Conservation (phyloP, 2,113 vertebrate species). For the Nothobranchius furzeri region DNA sequence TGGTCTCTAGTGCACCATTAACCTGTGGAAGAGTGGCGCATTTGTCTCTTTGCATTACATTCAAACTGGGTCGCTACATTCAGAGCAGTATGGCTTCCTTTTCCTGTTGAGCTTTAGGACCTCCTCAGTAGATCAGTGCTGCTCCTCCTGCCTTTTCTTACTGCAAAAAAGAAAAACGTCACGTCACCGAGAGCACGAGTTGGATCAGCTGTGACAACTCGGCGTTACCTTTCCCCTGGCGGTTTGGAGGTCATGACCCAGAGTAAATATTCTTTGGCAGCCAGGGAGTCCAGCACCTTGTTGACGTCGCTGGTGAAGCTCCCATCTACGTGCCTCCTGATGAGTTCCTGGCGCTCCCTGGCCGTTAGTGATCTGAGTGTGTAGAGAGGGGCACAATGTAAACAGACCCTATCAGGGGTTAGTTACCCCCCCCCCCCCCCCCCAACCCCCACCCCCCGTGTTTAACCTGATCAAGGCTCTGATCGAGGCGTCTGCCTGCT, state of each 20-base stretch:
- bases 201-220: neutral
- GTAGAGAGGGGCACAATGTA: constrained; percentile 63
- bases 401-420: constrained; percentile 28
- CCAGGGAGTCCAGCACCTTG: constrained; percentile 92
- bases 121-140: constrained; percentile 72
- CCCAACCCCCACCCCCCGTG: neutral
- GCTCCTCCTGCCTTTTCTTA: constrained; percentile 74
- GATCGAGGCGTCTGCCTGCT: neutral
- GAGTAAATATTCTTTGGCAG: constrained; percentile 92
- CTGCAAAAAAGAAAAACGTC: constrained; percentile 66
- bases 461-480: neutral
- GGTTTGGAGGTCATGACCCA: constrained; percentile 93
- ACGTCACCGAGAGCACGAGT: neutral
- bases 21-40: constrained; percentile 57
- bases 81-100: constrained; percentile 81
- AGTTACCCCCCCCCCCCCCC: no score
- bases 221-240: constrained; percentile 72
- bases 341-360: constrained; percentile 71
- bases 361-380: constrained; percentile 81
- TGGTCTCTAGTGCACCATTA: constrained; percentile 33
- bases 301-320: constrained; percentile 96
- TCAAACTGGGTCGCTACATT: constrained; percentile 21
- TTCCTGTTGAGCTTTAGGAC: constrained; percentile 73
- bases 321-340: constrained; percentile 91
- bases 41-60: constrained; percentile 49